Evolutionary conservation across 2,113 vertebrate genomes (phyloP), one percentile per base, ranked within the genome.

Genomic region (Microtus ochrogaster): DNA sequence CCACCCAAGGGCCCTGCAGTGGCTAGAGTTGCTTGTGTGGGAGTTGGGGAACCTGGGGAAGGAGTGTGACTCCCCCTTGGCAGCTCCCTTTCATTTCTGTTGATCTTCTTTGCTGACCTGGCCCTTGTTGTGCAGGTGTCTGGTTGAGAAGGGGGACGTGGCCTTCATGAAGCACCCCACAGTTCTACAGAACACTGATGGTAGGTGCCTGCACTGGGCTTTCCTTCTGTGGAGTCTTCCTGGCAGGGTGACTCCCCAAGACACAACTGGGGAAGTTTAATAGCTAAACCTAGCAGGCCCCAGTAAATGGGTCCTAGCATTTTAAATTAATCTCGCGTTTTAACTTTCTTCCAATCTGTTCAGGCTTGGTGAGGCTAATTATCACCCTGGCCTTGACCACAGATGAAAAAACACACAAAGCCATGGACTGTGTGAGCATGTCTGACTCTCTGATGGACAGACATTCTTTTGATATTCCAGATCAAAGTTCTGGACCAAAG

Each of bases 121-220:
- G 47, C 24, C 83, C 49, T 96, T 30, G 65, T 78, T 94, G 26
- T 93, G 19, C 94, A 99, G 99, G 98, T 99, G 99, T 96, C 98
- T 99, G 81, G 98, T 98, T 0, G 99, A 99, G 55, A 94, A 8
- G 87, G 98, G 97, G 19, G 98, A 99, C 0, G 99, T 99, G 94
- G 99, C 99, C 92, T 99, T 99, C 94, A 89, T 99, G 88, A 99
- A 99, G 97, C 99, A 99, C 93, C 94, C 96, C 19, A 98, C 92
- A 0, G 98, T 99, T 28, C 33, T 68, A 9, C 99, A 99, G 94
- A 99, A 99, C 97, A 99, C 97, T 1, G 74, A 98, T 0, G 99
- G 99, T 99, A 98, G 0, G 98, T 87, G 36, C 4, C 73, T 21
- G 5, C 9, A 0, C 28, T 21, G 36, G 21, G 24, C 66, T 83